Percentiles rank a stretch among this genome's conserved stretches.
These are phyloP conservation scores for Sinohyriopsis cumingii DNA, from an alignment of 2,888 invertebrate species.

Conservation along the genomic window DNA sequence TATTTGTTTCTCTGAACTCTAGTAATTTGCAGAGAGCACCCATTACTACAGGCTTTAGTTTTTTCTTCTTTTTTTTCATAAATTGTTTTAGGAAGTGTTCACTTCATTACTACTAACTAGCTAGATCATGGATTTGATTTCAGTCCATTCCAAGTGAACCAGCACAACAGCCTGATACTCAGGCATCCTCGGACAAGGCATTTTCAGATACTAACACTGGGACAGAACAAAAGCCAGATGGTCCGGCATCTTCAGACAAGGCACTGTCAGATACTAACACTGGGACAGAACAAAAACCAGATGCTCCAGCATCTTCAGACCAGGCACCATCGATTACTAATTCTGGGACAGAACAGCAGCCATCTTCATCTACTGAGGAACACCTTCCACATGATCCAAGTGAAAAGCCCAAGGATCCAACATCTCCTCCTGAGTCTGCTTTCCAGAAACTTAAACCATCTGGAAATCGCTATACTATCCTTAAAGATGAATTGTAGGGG, in stretches of 20 bases:
- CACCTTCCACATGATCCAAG: slow-evolving; percentile 42
- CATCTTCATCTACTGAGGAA: slow-evolving; percentile 5
- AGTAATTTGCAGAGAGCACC: too few relatives aligned
- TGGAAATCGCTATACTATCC: slow-evolving; percentile 93
- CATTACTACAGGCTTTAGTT: too few relatives aligned
- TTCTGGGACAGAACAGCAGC: not conserved
- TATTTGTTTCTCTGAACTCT: too few relatives aligned
- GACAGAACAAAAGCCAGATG: not conserved
- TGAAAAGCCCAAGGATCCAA: slow-evolving; percentile 65
- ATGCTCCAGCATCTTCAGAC: not conserved
- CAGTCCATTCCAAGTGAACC: too few relatives aligned
- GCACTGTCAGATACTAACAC: not conserved
- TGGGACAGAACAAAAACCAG: not conserved
- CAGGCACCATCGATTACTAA: not conserved
- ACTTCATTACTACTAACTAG: not conserved
- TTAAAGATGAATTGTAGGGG: slow-evolving; percentile 89
- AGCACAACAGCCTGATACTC: too few relatives aligned
- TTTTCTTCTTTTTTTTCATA: too few relatives aligned
- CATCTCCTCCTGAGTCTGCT: slow-evolving; percentile 94
- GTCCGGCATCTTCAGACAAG: not conserved
- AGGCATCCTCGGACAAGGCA: too few relatives aligned
- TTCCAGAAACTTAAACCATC: slow-evolving; percentile 98
- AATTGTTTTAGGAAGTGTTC: not conserved
- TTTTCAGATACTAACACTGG: too few relatives aligned
- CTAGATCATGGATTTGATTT: too few relatives aligned